These are phyloP conservation scores for Aulostomus chinensis DNA, from an alignment of 2,797 vertebrate species.

Conservation along the genomic window DNA sequence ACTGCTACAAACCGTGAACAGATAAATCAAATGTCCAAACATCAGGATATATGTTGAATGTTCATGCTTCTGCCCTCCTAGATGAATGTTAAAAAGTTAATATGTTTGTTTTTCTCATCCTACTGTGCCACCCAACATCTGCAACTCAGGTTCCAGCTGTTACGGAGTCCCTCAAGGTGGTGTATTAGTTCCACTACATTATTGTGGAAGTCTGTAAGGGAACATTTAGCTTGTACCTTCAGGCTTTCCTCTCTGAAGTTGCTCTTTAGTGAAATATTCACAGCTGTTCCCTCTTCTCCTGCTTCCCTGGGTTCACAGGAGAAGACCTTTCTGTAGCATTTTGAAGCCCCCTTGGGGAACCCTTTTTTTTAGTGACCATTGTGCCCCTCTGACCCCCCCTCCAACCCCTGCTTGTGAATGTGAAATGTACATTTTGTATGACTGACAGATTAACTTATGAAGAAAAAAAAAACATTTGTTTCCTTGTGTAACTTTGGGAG, in stretches of 20 bases:
- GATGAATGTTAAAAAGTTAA: conserved; percentile 62
- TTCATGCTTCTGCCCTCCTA: conserved; percentile 40
- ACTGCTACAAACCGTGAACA: too few relatives aligned
- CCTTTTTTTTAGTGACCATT: conserved; percentile 45
- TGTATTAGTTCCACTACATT: conserved; percentile 22
- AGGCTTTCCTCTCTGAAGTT: conserved; percentile 35
- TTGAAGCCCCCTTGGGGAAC: conserved; percentile 19
- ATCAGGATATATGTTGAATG: conserved; percentile 48
- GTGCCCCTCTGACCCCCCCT: conserved; percentile 55
- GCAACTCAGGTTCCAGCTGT: conserved; percentile 68
- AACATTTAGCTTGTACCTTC: conserved; percentile 27
- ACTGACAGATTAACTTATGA: conserved; percentile 71
- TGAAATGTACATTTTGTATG: conserved; percentile 89
- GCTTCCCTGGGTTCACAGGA: conserved; percentile 14
- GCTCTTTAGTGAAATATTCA: conserved; percentile 44
- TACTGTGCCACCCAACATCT: conserved; percentile 56
- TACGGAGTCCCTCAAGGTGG: conserved; percentile 10
- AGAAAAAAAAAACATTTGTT: conserved; percentile 83
- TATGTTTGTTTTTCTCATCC: conserved; percentile 32
- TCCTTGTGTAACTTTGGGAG: conserved; percentile 78
- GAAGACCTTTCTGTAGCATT: conserved; percentile 45
- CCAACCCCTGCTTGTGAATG: conserved; percentile 83
- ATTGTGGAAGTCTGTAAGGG: conserved; percentile 25
- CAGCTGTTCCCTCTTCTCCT: conserved; percentile 35
- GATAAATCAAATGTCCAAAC: too few relatives aligned